Evolutionary conservation across 1,140 invertebrate genomes (phyloP).

Genomic region (Drosophila lini): DNA sequence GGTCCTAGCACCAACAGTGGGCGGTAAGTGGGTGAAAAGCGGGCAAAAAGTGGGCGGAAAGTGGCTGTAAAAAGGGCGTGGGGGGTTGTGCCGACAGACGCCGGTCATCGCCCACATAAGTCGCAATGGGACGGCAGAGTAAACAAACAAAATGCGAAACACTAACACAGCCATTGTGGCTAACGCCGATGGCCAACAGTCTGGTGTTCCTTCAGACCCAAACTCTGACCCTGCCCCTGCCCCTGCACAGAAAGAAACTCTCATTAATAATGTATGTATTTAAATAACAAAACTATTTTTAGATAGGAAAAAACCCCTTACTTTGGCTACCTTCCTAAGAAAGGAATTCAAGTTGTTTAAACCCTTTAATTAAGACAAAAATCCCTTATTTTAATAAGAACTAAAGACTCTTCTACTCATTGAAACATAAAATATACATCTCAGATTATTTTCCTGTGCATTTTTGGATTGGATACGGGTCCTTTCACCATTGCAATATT

Average conservation of each 20-base stretch:
- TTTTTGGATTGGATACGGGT: constrained; percentile 1
- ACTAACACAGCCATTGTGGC: constrained; percentile 67
- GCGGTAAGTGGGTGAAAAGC: neutral
- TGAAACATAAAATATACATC: neutral
- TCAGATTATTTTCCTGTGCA: constrained; percentile 9
- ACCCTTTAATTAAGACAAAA: neutral
- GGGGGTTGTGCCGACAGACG: constrained; percentile 40
- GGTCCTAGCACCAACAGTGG: neutral
- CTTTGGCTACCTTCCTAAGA: too few relatives aligned
- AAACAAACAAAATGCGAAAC: constrained; percentile 57
- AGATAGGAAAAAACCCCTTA: too few relatives aligned
- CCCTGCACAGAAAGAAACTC: constrained; percentile 6
- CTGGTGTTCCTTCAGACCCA: constrained; percentile 25
- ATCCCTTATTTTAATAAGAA: too few relatives aligned
- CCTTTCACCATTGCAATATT: constrained; percentile 34
- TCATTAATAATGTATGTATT: neutral
- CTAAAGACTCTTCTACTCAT: neutral
- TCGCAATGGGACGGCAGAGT: constrained; percentile 36
- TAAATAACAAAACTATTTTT: neutral
- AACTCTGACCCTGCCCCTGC: neutral
- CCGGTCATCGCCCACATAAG: constrained; percentile 65
- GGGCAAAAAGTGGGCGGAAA: constrained; percentile 1
- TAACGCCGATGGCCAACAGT: constrained; percentile 42
- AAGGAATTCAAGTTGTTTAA: neutral
- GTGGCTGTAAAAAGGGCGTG: neutral